These are phyloP conservation scores for Trinectes maculatus DNA, from an alignment of 2,113 vertebrate species.

Conservation along the genomic window DNA sequence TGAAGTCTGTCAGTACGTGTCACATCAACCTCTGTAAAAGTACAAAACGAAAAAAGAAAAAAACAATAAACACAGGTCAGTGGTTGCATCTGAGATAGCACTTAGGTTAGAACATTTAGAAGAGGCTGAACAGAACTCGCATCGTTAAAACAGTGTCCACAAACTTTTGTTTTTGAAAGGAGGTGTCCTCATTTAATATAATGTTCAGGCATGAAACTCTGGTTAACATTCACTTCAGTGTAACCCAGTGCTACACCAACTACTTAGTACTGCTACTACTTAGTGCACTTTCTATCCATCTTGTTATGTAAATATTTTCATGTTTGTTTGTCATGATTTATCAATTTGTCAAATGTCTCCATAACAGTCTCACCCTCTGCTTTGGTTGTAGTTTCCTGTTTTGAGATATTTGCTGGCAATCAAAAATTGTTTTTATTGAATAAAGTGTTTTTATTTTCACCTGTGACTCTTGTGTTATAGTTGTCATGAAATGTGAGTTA, in stretches of 20 bases:
- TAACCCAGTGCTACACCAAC: constrained; percentile 72
- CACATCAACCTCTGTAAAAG: constrained; percentile 46
- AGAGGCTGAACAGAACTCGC: constrained; percentile 55
- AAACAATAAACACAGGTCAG: constrained; percentile 23
- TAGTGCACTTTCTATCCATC: constrained; percentile 78
- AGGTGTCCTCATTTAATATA: constrained; percentile 63
- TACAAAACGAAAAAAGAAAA: constrained; percentile 14
- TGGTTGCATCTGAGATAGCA: constrained; percentile 55
- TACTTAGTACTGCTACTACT: constrained; percentile 77
- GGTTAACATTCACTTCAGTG: constrained; percentile 74
- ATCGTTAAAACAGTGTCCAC: constrained; percentile 65
- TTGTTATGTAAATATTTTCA: constrained; percentile 84
- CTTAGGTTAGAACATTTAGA: constrained; percentile 58
- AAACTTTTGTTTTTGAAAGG: constrained; percentile 38
- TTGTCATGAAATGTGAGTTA: constrained; percentile 25
- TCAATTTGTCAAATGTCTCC: constrained; percentile 70
- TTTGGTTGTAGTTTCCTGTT: constrained; percentile 80
- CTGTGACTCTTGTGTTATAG: constrained; percentile 70
- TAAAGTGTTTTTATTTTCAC: constrained; percentile 85
- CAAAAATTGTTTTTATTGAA: constrained; percentile 86
- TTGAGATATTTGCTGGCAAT: constrained; percentile 85
- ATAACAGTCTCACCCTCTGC: constrained; percentile 68
- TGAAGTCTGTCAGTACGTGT: constrained; percentile 62
- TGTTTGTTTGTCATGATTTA: constrained; percentile 77
- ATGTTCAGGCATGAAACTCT: constrained; percentile 77